phyloP scores from a whole-genome alignment of 2,113 vertebrate species.

The Talpa occidentalis region DNA sequence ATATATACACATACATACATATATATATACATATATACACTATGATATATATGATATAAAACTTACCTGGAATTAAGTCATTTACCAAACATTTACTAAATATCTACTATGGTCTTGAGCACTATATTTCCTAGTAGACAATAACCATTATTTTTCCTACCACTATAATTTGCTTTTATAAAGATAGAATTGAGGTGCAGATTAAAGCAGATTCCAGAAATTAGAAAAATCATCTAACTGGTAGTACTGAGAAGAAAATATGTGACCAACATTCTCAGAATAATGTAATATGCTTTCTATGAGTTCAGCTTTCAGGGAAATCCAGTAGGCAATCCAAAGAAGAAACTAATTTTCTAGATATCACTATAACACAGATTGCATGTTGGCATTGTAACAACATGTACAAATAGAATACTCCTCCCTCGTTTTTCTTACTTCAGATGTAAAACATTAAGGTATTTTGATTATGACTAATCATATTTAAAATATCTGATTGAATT shows the following conservation, averaged over 20 bases:
- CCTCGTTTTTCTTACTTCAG: background rate
- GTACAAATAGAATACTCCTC: background rate
- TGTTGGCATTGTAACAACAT: background rate
- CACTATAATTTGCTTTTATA: conserved; percentile 41
- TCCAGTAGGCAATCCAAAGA: background rate
- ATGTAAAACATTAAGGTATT: conserved; percentile 35
- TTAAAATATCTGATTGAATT: background rate
- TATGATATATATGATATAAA: background rate
- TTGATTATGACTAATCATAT: background rate
- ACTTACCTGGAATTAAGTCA: conserved; percentile 25
- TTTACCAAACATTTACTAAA: background rate
- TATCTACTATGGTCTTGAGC: background rate
- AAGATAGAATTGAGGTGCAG: conserved; percentile 58
- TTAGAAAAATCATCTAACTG: conserved; percentile 15
- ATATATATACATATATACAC: too few relatives aligned
- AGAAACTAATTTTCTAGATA: conserved; percentile 49
- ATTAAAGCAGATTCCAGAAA: conserved; percentile 65
- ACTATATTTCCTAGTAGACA: background rate
- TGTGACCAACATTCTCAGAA: rapidly evolving
- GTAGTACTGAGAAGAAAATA: conserved; percentile 30
- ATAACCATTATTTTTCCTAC: conserved; percentile 38
- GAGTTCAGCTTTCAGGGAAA: conserved; percentile 66
- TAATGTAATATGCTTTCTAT: conserved; percentile 28
- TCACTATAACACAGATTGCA: conserved; percentile 5
- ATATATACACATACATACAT: too few relatives aligned